A percentile compares a stretch with the other conserved stretches of the same genome.
phyloP scores from a whole-genome alignment of 1,140 invertebrate genomes.

The Ceratina japonica region DNA sequence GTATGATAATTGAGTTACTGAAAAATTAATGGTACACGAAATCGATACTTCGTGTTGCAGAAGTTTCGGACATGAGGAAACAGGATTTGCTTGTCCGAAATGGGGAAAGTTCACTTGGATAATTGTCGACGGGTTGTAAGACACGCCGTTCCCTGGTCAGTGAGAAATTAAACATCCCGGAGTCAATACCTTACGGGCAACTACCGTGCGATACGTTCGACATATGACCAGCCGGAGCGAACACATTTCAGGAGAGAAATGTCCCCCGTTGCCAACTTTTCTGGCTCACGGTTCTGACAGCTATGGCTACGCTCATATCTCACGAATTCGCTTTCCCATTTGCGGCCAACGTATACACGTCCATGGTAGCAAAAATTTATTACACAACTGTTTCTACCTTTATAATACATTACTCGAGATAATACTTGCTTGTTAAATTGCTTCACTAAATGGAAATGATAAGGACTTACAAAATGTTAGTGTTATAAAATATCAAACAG shows the following conservation, averaged over 20 bases:
- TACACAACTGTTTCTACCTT: no score
- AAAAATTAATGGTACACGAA: neutral
- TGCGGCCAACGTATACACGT: no score
- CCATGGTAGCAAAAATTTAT: no score
- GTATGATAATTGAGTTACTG: neutral
- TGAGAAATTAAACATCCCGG: slow-evolving; percentile 4
- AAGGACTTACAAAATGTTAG: no score
- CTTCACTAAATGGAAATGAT: no score
- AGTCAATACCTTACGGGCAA: slow-evolving; percentile 16
- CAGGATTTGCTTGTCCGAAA: neutral
- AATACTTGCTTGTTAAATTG: no score
- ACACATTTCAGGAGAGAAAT: slow-evolving; percentile 15
- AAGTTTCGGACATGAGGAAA: neutral
- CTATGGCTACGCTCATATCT: neutral
- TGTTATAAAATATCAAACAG: no score
- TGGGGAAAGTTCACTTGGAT: neutral
- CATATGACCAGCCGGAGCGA: neutral
- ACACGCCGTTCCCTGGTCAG: neutral
- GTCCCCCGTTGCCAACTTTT: slow-evolving; percentile 3
- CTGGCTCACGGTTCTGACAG: slow-evolving; percentile 20
- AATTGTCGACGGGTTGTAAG: slow-evolving; percentile 2
- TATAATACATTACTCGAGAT: no score
- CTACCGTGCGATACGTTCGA: neutral
- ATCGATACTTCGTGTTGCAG: no score
- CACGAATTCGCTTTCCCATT: neutral